phyloP scores from a whole-genome alignment of 2,888 invertebrate genomes.

The Mongoloraphidia duomilia region DNA sequence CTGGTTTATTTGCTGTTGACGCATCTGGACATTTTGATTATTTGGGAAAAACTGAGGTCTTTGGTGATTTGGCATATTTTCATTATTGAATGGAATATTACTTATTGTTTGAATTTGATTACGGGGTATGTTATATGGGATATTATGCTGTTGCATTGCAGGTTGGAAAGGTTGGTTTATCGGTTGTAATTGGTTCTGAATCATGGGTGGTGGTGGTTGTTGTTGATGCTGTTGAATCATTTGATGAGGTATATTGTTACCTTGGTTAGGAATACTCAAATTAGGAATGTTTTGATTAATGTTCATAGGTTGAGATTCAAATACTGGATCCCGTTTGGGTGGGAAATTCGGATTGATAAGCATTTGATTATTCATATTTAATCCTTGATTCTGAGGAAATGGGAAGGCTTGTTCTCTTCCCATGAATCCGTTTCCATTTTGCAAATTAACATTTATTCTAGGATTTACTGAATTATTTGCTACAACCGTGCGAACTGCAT shows the following conservation, averaged over 20 bases:
- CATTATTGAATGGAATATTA: neutral
- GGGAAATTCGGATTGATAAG: too few relatives aligned
- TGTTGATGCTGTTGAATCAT: slow-evolving; percentile 9
- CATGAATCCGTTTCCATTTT: too few relatives aligned
- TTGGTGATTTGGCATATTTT: neutral
- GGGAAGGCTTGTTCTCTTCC: too few relatives aligned
- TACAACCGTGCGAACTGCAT: neutral
- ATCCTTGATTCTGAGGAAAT: too few relatives aligned
- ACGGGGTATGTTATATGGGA: slow-evolving; percentile 4
- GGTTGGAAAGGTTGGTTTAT: slow-evolving; percentile 1
- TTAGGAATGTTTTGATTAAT: too few relatives aligned
- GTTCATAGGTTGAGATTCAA: too few relatives aligned
- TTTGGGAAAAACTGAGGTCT: slow-evolving; percentile 3
- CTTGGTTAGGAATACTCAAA: neutral
- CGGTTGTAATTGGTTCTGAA: neutral
- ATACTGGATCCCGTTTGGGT: too few relatives aligned
- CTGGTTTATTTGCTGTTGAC: neutral
- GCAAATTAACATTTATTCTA: neutral
- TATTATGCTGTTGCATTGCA: slow-evolving; percentile 9
- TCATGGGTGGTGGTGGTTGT: slow-evolving; percentile 5
- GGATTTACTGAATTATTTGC: neutral
- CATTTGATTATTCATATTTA: too few relatives aligned
- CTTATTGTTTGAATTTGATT: neutral
- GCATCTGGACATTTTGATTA: slow-evolving; percentile 4
- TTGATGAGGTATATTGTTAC: neutral